phyloP scores from a whole-genome alignment of 2,113 vertebrate genomes.

The Mobula birostris region DNA sequence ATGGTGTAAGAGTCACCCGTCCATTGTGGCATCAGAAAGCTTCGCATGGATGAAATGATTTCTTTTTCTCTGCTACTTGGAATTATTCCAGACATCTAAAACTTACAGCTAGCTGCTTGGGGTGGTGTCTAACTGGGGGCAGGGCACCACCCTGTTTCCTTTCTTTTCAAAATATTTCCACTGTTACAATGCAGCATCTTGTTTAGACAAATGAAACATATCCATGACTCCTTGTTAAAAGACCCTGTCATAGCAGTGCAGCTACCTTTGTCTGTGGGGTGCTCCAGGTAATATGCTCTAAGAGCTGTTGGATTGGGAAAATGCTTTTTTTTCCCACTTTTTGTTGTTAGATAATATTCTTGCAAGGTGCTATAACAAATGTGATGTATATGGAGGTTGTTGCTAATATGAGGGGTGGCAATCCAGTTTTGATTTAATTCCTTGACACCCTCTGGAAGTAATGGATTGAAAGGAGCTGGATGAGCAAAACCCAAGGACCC shows the following conservation, averaged over 20 bases:
- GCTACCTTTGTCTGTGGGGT: background rate
- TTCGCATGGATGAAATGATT: background rate
- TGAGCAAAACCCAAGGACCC: no score
- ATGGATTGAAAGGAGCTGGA: no score
- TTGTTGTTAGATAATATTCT: background rate
- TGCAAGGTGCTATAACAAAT: no score
- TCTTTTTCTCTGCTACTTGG: background rate
- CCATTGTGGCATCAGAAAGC: background rate
- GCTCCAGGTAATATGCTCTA: background rate
- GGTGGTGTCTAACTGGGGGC: no score
- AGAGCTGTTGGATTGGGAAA: background rate
- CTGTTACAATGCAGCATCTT: background rate
- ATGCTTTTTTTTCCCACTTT: background rate
- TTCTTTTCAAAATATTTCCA: background rate
- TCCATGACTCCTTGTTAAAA: background rate
- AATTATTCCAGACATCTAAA: background rate
- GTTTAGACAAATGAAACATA: background rate
- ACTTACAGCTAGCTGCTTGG: background rate
- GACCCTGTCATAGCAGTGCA: background rate
- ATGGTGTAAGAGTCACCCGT: background rate
- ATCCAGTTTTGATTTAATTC: no score
- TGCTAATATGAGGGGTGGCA: background rate
- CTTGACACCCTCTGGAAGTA: no score
- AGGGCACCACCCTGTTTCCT: background rate
- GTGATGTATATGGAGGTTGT: background rate